Evolutionary conservation across 2,113 vertebrate genomes (phyloP).

Genomic region (Platysteira castanea): DNA sequence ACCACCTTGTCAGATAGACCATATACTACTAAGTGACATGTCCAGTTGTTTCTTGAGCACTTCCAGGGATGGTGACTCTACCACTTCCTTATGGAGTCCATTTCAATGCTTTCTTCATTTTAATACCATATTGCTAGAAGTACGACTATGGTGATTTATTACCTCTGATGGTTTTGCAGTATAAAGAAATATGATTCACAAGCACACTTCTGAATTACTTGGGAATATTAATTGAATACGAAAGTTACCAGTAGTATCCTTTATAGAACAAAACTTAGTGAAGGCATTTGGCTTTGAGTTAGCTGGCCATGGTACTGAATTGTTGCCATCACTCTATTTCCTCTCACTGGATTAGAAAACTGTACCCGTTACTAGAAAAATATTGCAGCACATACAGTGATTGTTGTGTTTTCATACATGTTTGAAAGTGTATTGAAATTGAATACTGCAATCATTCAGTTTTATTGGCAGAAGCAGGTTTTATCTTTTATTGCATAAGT

Average conservation of each 20-base stretch:
- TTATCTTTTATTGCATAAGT: constrained; percentile 8
- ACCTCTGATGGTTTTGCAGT: neutral
- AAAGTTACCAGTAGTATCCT: neutral
- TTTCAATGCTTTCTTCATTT: neutral
- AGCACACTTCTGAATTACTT: neutral
- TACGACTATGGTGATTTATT: neutral
- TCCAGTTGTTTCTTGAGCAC: neutral
- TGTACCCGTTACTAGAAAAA: neutral
- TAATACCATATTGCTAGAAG: neutral
- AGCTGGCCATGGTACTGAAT: neutral
- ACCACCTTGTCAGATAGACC: neutral
- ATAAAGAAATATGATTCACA: neutral
- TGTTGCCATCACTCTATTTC: neutral
- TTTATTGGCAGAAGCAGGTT: constrained; percentile 9
- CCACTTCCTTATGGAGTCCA: neutral
- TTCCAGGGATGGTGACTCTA: neutral
- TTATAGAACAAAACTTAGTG: neutral
- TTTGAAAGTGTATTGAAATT: neutral
- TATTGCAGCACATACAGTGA: neutral
- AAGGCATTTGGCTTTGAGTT: neutral
- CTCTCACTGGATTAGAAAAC: neutral
- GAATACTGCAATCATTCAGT: neutral
- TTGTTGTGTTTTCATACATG: neutral
- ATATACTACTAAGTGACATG: neutral
- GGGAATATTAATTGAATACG: neutral